Evolutionary conservation across 2,797 vertebrate species (phyloP).

Genomic region (Anguilla anguilla): DNA sequence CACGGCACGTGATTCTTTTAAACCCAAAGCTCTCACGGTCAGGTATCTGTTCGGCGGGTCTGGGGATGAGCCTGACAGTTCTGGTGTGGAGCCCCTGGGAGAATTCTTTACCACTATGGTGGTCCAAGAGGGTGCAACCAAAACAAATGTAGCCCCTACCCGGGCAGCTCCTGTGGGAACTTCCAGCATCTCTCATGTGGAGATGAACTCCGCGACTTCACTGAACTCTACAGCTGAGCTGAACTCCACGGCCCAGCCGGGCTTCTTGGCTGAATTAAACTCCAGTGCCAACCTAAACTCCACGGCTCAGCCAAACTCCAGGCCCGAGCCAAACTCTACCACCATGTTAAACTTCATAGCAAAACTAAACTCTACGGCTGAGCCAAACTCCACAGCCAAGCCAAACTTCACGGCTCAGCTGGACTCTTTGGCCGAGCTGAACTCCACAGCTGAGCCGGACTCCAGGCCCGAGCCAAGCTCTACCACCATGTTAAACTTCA

Average conservation of each 20-base stretch:
- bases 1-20: conserved; percentile 35
- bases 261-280: conserved; percentile 46
- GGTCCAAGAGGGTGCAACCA: conserved; percentile 54
- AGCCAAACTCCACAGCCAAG: too few relatives aligned
- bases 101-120: conserved; percentile 51
- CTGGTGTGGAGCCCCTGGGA: conserved; percentile 29
- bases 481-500: background rate
- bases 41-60: conserved; percentile 41
- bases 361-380: background rate
- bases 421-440: too few relatives aligned
- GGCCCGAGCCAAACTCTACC: too few relatives aligned
- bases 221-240: conserved; percentile 50
- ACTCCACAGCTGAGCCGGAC: background rate
- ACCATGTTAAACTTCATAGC: background rate
- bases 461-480: too few relatives aligned
- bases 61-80: conserved; percentile 52
- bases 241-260: conserved; percentile 50
- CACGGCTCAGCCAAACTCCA: conserved; percentile 26
- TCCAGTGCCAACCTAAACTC: conserved; percentile 49
- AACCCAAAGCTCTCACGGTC: conserved; percentile 41
- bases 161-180: conserved; percentile 64
- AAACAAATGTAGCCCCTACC: conserved; percentile 47
- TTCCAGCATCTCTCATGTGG: conserved; percentile 65
- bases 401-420: too few relatives aligned
- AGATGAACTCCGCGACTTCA: conserved; percentile 41